A percentile compares a stretch with the other conserved stretches of the same genome.
phyloP scores from a whole-genome alignment of 2,797 vertebrate species.

The Acestrorhynchus altus region DNA sequence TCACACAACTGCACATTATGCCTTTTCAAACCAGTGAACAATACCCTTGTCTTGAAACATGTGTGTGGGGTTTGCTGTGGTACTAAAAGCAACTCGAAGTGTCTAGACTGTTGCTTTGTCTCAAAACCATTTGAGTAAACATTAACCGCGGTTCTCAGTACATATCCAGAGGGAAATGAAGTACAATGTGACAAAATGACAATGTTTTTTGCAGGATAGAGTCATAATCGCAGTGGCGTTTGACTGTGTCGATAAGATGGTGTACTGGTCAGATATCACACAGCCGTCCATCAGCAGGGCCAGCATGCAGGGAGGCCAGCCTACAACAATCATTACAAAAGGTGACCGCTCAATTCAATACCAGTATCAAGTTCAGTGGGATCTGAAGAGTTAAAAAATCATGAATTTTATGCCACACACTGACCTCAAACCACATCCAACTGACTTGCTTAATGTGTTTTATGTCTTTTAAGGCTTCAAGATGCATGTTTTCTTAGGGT shows the following conservation, averaged over 20 bases:
- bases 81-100: neutral
- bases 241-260: conserved; percentile 88
- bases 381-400: neutral
- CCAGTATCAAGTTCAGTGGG: neutral
- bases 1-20: neutral
- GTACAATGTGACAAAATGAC: neutral
- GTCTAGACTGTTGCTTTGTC: conserved; percentile 5
- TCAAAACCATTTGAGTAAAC: neutral
- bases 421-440: too few species aligned
- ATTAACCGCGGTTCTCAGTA: neutral
- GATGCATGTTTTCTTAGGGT: too few species aligned
- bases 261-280: conserved; percentile 94
- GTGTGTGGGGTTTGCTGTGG: neutral
- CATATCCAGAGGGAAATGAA: neutral
- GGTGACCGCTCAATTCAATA: conserved; percentile 66
- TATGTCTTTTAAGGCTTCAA: too few species aligned
- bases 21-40: neutral
- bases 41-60: neutral
- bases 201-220: conserved; percentile 38
- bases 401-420: too few species aligned
- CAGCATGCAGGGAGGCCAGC: conserved; percentile 81
- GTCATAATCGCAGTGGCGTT: conserved; percentile 91
- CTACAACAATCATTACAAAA: conserved; percentile 79
- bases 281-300: conserved; percentile 87
- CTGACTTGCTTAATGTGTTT: too few species aligned